Conservation (phyloP, 1,140 invertebrate species). For the Philotrypesis tridentata region DNA sequence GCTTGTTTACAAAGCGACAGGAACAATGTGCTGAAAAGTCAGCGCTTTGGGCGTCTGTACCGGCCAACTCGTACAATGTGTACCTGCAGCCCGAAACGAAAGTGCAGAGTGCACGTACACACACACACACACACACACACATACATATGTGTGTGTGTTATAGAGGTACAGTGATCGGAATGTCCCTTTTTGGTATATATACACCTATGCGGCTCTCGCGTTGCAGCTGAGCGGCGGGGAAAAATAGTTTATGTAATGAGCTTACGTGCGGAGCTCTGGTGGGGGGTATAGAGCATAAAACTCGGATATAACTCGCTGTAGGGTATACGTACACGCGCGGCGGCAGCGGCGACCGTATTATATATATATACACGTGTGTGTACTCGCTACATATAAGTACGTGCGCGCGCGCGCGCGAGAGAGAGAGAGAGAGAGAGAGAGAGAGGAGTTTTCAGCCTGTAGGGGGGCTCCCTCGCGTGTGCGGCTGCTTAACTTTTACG, state of each 20-base stretch:
- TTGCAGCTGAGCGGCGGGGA: neutral
- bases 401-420: too few species aligned
- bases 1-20: too few species aligned
- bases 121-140: too few species aligned
- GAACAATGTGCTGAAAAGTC: too few species aligned
- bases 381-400: too few species aligned
- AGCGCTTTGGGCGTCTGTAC: too few species aligned
- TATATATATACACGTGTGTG: neutral
- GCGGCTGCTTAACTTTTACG: conserved; percentile 15
- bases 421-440: too few species aligned
- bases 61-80: too few species aligned
- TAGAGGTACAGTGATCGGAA: conserved; percentile 8
- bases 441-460: too few species aligned
- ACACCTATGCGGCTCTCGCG: too few species aligned
- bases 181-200: conserved; percentile 9
- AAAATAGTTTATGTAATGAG: conserved; percentile 22
- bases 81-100: neutral
- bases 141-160: too few species aligned
- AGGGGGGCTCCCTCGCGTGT: neutral
- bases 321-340: neutral
- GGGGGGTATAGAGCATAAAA: neutral
- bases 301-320: neutral
- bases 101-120: too few species aligned
- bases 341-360: neutral
- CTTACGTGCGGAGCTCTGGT: neutral